Evolutionary conservation across 2,888 invertebrate genomes (phyloP).

Genomic region (Ophraella communa): DNA sequence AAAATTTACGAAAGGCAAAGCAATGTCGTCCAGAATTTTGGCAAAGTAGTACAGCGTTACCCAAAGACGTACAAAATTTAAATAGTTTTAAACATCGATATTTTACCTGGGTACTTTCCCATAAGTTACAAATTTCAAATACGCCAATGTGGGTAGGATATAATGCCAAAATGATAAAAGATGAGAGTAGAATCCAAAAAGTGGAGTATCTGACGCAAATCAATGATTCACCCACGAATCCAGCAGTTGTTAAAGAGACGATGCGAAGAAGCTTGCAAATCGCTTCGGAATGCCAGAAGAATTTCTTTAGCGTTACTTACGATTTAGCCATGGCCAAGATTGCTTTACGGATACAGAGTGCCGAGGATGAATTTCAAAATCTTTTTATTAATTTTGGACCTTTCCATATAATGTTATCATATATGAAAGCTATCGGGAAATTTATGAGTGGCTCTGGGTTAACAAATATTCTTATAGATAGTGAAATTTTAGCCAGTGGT

Average conservation of each 20-base stretch:
- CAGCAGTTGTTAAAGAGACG: slow-evolving; percentile 30
- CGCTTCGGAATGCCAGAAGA: slow-evolving; percentile 17
- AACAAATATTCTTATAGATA: slow-evolving; percentile 38
- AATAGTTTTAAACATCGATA: slow-evolving; percentile 9
- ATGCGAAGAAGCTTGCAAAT: slow-evolving; percentile 21
- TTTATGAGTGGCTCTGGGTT: slow-evolving; percentile 40
- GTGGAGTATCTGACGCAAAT: slow-evolving; percentile 42
- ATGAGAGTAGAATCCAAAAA: slow-evolving; percentile 37
- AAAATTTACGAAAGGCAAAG: slow-evolving; percentile 29
- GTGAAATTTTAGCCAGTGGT: slow-evolving; percentile 43
- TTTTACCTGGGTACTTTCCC: slow-evolving; percentile 30
- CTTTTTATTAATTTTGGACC: slow-evolving; percentile 46
- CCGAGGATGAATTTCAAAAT: slow-evolving; percentile 24
- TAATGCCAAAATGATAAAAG: slow-evolving; percentile 23
- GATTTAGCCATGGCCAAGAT: too few species aligned
- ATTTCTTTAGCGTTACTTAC: slow-evolving; percentile 23
- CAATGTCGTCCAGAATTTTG: slow-evolving; percentile 32
- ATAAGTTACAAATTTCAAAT: slow-evolving; percentile 16
- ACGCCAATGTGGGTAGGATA: slow-evolving; percentile 31
- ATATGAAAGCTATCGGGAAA: slow-evolving; percentile 45
- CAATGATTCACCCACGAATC: slow-evolving; percentile 42
- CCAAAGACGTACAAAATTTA: slow-evolving; percentile 21
- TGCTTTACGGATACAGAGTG: too few species aligned
- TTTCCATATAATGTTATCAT: slow-evolving; percentile 46
- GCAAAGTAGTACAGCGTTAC: slow-evolving; percentile 20